Percentiles rank a stretch among this genome's conserved stretches.
Evolutionary conservation across 1,140 invertebrate species (phyloP).

Genomic region (Drosophila grimshawi): DNA sequence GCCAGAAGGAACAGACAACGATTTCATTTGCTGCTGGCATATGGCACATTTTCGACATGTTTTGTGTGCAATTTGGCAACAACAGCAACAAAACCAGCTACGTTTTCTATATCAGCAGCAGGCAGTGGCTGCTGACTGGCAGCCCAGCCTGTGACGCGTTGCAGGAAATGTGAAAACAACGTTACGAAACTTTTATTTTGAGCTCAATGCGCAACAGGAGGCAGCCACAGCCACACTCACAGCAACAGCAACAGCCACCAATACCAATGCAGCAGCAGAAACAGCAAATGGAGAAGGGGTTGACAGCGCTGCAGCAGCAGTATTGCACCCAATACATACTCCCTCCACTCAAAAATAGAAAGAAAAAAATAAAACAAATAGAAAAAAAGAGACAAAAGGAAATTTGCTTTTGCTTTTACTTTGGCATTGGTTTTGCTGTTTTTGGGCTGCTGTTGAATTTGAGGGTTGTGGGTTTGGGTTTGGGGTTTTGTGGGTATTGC

Average conservation of each 20-base stretch:
- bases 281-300: background rate
- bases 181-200: constrained; percentile 81
- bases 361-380: constrained; percentile 2
- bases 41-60: constrained; percentile 83
- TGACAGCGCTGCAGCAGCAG: constrained; percentile 23
- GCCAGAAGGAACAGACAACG: constrained; percentile 48
- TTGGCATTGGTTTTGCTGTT: constrained; percentile 66
- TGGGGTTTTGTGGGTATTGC: constrained; percentile 30
- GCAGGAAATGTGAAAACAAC: constrained; percentile 81
- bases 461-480: constrained; percentile 33
- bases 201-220: constrained; percentile 73
- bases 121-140: constrained; percentile 55
- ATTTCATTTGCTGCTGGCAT: constrained; percentile 68
- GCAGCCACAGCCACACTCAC: constrained; percentile 30
- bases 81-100: constrained; percentile 40
- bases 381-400: background rate
- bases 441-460: constrained; percentile 51
- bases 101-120: constrained; percentile 42
- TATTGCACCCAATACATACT: background rate
- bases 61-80: constrained; percentile 80
- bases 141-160: constrained; percentile 51
- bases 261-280: constrained; percentile 30
- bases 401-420: constrained; percentile 57
- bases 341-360: background rate
- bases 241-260: constrained; percentile 30